Base-by-base conservation (phyloP, 2,888 invertebrate species). In the Bibio marci region DNA sequence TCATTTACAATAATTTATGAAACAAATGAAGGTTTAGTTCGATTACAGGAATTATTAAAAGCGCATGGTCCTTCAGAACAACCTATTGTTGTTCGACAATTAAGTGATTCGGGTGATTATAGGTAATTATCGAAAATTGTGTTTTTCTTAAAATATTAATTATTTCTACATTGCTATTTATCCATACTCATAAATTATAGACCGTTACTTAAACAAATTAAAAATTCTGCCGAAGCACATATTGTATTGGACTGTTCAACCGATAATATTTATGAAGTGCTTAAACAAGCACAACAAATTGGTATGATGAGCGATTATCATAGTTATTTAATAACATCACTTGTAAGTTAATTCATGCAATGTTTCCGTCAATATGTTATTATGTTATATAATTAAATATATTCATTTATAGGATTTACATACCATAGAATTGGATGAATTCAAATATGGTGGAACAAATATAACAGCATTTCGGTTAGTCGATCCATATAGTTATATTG, bases 271-370 rank as follows among this genome's bases (percentile, higher is more conserved):
- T 74, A 82, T 53, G 78, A 81, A 50, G 83, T 91, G 17, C 64
- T 91, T 41, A 88, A 88, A 54, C 90, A 92, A 62, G 91, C 91
- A 10, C 87, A 91, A 62, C 90, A 91, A 66, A 85, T 94, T 48
- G 92, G 92, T 45, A 87, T 94, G 86, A 90, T 94, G 83, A 90
- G 88, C 46, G 87, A 88, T 57, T 85, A 90, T 57, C 90, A 91
- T 62, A 88, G 88, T 62, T 94, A 88, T 57, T 73, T 94, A 50
- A 81, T 92, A 48, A 91, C 91, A 2, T 87, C 90, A 3, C 62
- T 94, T 67, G 87, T 86, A 66, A 71, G 70, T 35, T 19, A 19
- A 59, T 43, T 49, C 40, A 18, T 41, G 12, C 26, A 34, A 41
- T 32, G 30, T 34, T 27, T 33, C 36, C 17, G 17, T n/a, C n/a